Evolutionary conservation across 2,113 vertebrate species (phyloP), one percentile per base, ranked within the genome.

Genomic region (Isurus oxyrinchus): DNA sequence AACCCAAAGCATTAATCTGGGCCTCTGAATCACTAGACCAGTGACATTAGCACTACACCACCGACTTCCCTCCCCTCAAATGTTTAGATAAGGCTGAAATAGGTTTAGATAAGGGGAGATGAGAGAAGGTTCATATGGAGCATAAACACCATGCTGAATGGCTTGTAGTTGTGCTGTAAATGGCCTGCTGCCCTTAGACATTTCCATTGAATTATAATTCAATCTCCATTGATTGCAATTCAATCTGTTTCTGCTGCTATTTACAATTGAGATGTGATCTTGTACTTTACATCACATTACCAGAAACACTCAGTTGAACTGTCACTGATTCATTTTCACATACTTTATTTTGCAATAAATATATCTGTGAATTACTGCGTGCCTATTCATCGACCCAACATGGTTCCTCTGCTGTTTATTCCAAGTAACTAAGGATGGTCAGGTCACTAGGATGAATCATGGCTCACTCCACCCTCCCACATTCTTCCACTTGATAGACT

Each of bases 231-330:
- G 63, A 66, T 76, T 35, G 72, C 23, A 40, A 66, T 66, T 91
- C 88, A 91, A 59, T 59, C 21, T 59, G 88, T 61, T 59, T 63
- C 61, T 61, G n/a, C 59, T 94, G n/a, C 35, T 13, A 40, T 14
- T 53, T 90, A 57, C n/a, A 63, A 63, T 84, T 7, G 81, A 21
- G 81, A 84, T 49, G 19, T 49, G 40, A 2, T 84, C 40, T 84
- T 93, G 14, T 14, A n/a, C 59, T 94, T 63, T 40, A 94, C 0
- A 35, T 76, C 31, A 23, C 8, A 44, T 84, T 16, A 44, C 16
- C 81, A 84, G 81, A 84, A 94, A 94, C n/a, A 63, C 90, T n/a
- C 88, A 93, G 88, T 35, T 63, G n/a, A 94, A 94, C 5, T 90
- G 53, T 25, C 35, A 63, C 16, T 8, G 59, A 93, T 40, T 61